A percentile compares a stretch with the other conserved stretches of the same genome.
Conservation (phyloP, 2,888 invertebrate species). For the Cyclophora punctaria region DNA sequence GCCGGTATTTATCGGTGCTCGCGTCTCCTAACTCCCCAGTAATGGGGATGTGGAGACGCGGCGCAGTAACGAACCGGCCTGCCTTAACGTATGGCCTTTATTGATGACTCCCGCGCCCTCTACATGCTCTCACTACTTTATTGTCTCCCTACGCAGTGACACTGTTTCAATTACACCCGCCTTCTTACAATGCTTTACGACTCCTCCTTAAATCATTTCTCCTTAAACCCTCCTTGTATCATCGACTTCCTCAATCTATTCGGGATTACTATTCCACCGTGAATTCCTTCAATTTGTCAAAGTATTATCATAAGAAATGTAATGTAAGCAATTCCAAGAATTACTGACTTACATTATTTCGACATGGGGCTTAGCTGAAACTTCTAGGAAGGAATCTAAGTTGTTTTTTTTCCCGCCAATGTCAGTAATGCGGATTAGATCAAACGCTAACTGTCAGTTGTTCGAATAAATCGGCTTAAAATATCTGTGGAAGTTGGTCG, state of each 20-base stretch:
- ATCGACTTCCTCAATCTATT: slow-evolving; percentile 23
- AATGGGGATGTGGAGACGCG: slow-evolving; percentile 64
- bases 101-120: slow-evolving; percentile 59
- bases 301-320: slow-evolving; percentile 22
- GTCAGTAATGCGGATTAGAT: slow-evolving; percentile 10
- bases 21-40: slow-evolving; percentile 66
- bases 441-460: slow-evolving; percentile 5
- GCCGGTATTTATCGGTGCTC: slow-evolving; percentile 66
- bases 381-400: slow-evolving; percentile 7
- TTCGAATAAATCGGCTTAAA: slow-evolving; percentile 6
- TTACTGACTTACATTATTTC: slow-evolving; percentile 14
- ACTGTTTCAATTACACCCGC: slow-evolving; percentile 56
- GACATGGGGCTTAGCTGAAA: slow-evolving; percentile 9
- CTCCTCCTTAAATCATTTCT: slow-evolving; percentile 30
- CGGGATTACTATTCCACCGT: slow-evolving; percentile 23
- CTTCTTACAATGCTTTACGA: slow-evolving; percentile 56
- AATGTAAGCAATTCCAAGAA: slow-evolving; percentile 19
- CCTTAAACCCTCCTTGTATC: slow-evolving; percentile 22
- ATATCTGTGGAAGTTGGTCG: slow-evolving; percentile 1
- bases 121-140: slow-evolving; percentile 47
- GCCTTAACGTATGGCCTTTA: slow-evolving; percentile 66
- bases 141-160: slow-evolving; percentile 48
- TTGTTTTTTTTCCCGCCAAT: slow-evolving; percentile 4
- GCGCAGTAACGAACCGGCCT: slow-evolving; percentile 65
- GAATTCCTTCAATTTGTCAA: slow-evolving; percentile 21